Conservation (phyloP, 2,797 vertebrate species). For the Diplodus puntazzo region DNA sequence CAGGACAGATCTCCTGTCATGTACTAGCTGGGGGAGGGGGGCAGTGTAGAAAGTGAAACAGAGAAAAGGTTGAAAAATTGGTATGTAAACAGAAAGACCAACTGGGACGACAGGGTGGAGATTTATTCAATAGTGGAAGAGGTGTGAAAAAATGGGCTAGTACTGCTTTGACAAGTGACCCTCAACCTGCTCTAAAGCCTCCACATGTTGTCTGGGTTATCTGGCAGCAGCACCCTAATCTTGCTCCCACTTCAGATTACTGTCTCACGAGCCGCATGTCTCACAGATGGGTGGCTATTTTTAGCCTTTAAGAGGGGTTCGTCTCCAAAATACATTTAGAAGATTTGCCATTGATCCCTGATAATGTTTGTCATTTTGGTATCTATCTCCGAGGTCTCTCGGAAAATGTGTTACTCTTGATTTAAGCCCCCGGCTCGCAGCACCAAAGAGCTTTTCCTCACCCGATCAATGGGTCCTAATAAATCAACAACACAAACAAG, state of each 20-base stretch:
- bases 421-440: conserved; percentile 39
- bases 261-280: conserved; percentile 15
- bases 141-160: background rate
- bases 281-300: conserved; percentile 36
- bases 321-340: conserved; percentile 34
- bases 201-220: conserved; percentile 59
- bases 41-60: background rate
- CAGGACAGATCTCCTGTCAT: conserved; percentile 49
- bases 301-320: conserved; percentile 8
- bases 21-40: background rate
- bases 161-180: conserved; percentile 8
- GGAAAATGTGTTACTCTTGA: conserved; percentile 28
- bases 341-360: conserved; percentile 37
- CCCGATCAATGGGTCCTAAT: conserved; percentile 52
- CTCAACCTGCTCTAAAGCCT: conserved; percentile 22
- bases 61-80: conserved; percentile 7
- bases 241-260: background rate
- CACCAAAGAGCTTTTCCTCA: conserved; percentile 35
- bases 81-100: background rate
- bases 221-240: conserved; percentile 12
- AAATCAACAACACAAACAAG: conserved; percentile 37
- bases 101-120: background rate
- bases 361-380: conserved; percentile 39
- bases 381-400: conserved; percentile 28
- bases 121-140: background rate